phyloP scores from a whole-genome alignment of 2,113 vertebrate species.

The Phycodurus eques region DNA sequence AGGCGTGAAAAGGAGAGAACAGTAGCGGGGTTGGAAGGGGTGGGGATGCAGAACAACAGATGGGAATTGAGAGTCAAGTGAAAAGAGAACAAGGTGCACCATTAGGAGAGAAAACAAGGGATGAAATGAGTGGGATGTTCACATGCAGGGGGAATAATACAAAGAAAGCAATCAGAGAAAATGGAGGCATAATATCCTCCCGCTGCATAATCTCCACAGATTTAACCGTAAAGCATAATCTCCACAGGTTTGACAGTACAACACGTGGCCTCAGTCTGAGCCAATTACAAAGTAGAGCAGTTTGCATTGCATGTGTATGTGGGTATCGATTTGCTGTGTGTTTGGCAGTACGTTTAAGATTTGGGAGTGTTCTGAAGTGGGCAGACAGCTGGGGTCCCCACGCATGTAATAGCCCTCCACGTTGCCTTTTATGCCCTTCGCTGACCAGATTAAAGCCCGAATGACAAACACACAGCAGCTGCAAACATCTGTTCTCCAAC shows the following conservation, averaged over 20 bases:
- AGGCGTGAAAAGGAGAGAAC: conserved; percentile 8
- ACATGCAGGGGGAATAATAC: conserved; percentile 46
- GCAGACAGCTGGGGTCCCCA: conserved; percentile 63
- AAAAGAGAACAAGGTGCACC: conserved; percentile 26
- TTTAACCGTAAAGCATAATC: conserved; percentile 66
- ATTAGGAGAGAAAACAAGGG: conserved; percentile 20
- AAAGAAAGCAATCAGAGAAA: conserved; percentile 65
- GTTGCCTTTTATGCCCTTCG: conserved; percentile 68
- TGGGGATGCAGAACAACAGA: conserved; percentile 31
- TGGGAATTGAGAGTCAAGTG: conserved; percentile 36
- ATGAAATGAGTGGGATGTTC: conserved; percentile 23
- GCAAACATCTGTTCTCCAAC: conserved; percentile 73
- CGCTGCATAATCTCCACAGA: conserved; percentile 63
- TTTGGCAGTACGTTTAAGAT: conserved; percentile 28
- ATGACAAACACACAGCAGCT: conserved; percentile 66
- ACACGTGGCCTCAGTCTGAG: conserved; percentile 64
- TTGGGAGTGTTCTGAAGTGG: conserved; percentile 38
- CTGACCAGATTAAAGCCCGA: conserved; percentile 74
- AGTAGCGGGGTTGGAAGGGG: conserved; percentile 17
- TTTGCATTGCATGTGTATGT: conserved; percentile 29
- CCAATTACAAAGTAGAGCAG: conserved; percentile 49
- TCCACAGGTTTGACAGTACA: conserved; percentile 67
- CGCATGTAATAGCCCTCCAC: conserved; percentile 36
- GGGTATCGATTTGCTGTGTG: conserved; percentile 28
- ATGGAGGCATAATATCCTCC: conserved; percentile 65